Base-by-base conservation (phyloP, 2,113 vertebrate species). In the Gymnocephalus cernua region DNA sequence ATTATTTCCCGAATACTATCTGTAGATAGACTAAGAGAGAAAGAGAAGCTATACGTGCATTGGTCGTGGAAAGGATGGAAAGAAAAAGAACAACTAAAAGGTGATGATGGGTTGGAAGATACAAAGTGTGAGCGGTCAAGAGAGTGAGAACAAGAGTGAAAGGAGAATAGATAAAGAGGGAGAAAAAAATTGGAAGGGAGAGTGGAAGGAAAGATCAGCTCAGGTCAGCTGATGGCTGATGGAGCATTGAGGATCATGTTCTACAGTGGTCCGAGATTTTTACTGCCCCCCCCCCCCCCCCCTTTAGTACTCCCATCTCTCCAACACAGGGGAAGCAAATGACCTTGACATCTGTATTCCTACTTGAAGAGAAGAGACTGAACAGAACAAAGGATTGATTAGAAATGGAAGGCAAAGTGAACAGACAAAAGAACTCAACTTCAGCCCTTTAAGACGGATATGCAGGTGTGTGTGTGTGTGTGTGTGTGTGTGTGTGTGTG, bases 151-250 rank as follows among this genome's bases (percentile, higher is more conserved):
- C 23, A 67, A 66, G 74, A 82, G 54, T 19, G 18, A 85, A 68
- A 25, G 16, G 62, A 61, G 19, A 61, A 69, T 1, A 57, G 51
- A 69, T 66, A 71, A 74, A 61, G 58, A 59, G 19, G 35, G 32
- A 35, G 38, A 35, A 21, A 29, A 41, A 74, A 68, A 56, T 56
- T 58, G 35, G 57, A 77, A 57, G 41, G 67, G 8, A 23, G 32
- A 54, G 10, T 29, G 67, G 70, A 79, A 63, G 38, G 32, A 73
- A 77, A 80, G 88, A 80, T 86, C 62, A 77, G 13, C 45, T 79
- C 23, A 62, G 88, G 88, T 91, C 87, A 86, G 59, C 48, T 80
- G 72, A 83, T 83, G 73, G 83, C 89, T 87, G 84, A 90, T 73
- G 8, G 75, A 23, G 69, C 77, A 63, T 53, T 67, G 19, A 88